A percentile compares a stretch with the other conserved stretches of the same genome.
These are phyloP conservation scores for Siphamia tubifer DNA, from an alignment of 2,113 vertebrate species.

Conservation along the genomic window DNA sequence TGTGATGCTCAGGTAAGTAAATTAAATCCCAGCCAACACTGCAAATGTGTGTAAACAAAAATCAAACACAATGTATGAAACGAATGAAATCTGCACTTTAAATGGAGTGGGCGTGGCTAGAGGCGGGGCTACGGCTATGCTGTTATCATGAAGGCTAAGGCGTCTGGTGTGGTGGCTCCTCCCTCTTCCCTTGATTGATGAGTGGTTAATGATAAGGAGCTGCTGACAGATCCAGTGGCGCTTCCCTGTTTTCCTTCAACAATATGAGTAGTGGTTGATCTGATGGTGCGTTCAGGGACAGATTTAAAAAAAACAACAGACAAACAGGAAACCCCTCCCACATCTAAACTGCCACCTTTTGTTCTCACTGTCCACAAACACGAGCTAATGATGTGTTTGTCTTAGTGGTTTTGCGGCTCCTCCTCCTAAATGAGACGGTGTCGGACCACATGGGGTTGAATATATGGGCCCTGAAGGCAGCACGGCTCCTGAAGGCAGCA, in stretches of 20 bases:
- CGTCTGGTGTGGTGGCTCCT: slow-evolving; percentile 41
- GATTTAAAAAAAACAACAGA: no score
- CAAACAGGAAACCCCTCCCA: no score
- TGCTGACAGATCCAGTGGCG: slow-evolving; percentile 20
- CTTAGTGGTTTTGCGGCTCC: slow-evolving; percentile 9
- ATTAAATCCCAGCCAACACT: no score
- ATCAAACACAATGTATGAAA: slow-evolving; percentile 7
- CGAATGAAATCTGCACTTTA: slow-evolving; percentile 9
- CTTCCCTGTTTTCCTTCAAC: not conserved
- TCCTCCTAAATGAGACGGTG: slow-evolving; percentile 42
- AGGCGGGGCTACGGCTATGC: slow-evolving; percentile 15
- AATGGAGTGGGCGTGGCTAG: no score
- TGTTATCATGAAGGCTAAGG: slow-evolving; percentile 51
- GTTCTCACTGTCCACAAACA: not conserved
- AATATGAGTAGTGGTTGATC: not conserved
- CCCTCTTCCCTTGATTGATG: slow-evolving; percentile 12
- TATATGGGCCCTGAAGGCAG: slow-evolving; percentile 27
- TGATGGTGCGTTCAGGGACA: no score
- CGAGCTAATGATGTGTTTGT: slow-evolving; percentile 1
- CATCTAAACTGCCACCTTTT: not conserved
- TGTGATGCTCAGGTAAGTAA: no score
- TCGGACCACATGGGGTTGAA: slow-evolving; percentile 41
- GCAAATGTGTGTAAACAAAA: no score
- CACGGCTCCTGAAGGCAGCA: slow-evolving; percentile 21
- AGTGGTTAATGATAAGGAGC: slow-evolving; percentile 41